Evolutionary conservation across 2,888 invertebrate species (phyloP).

Genomic region (Polylopha cassiicola): DNA sequence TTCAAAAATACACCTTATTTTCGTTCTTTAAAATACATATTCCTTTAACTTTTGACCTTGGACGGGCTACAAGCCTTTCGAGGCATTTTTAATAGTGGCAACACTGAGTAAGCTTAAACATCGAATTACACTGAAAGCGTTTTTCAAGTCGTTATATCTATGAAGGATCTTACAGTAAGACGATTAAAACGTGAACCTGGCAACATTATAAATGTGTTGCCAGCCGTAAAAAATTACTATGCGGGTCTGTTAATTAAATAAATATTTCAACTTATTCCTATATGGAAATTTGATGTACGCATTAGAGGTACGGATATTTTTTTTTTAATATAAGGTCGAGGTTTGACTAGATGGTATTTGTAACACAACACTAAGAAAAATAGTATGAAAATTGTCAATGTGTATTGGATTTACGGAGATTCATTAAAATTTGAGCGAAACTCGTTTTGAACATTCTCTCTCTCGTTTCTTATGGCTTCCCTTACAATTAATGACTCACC

Average conservation of each 20-base stretch:
- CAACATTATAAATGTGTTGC: no score
- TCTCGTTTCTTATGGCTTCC: conserved; percentile 25
- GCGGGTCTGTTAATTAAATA: no score
- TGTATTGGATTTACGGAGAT: conserved; percentile 23
- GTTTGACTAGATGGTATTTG: conserved; percentile 18
- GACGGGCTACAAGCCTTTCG: conserved; percentile 52
- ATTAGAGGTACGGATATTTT: no score
- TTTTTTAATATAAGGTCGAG: conserved; percentile 3
- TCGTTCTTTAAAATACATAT: neutral
- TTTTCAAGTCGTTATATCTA: no score
- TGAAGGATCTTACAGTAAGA: no score
- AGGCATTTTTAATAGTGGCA: conserved; percentile 42
- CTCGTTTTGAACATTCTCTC: conserved; percentile 31
- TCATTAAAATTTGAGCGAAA: conserved; percentile 55
- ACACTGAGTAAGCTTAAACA: conserved; percentile 40
- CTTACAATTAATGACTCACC: conserved; percentile 47
- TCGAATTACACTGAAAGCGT: conserved; percentile 51
- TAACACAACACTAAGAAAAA: conserved; percentile 15
- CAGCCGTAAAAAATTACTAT: no score
- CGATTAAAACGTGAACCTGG: no score
- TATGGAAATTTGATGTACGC: no score
- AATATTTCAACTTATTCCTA: no score
- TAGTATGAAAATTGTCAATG: conserved; percentile 17
- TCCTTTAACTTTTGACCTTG: conserved; percentile 43
- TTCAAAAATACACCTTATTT: conserved; percentile 11